Percentiles rank a stretch among this genome's conserved stretches.
phyloP scores from a whole-genome alignment of 2,113 vertebrate species.

The Phylloscopus whistleri region DNA sequence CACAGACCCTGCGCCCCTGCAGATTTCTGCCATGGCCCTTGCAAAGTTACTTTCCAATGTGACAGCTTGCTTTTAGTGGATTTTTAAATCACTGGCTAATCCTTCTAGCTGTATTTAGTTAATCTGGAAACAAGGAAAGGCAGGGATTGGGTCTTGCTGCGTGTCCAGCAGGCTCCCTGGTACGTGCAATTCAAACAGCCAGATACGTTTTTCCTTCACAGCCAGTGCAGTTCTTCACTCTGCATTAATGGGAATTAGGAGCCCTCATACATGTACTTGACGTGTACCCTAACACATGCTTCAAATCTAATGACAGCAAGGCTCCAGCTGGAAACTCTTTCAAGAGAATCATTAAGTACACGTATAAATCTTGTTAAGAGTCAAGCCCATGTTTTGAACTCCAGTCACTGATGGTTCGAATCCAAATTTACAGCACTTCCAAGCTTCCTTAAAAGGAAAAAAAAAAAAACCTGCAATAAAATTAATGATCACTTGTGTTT shows the following conservation, averaged over 20 bases:
- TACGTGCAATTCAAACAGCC: background rate
- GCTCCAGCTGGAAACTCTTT: slow-evolving; percentile 32
- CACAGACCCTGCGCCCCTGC: background rate
- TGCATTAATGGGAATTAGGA: background rate
- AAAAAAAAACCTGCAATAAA: background rate
- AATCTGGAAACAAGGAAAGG: background rate
- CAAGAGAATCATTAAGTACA: slow-evolving; percentile 25
- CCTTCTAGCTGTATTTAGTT: background rate
- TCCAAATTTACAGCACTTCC: slow-evolving; percentile 35
- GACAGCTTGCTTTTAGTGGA: background rate
- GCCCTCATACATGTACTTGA: background rate
- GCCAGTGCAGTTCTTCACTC: background rate
- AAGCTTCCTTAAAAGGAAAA: slow-evolving; percentile 33
- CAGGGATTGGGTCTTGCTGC: background rate
- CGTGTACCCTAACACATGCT: background rate
- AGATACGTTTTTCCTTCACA: background rate
- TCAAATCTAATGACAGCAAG: background rate
- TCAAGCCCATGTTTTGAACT: slow-evolving; percentile 27
- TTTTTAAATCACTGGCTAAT: background rate
- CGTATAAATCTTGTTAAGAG: background rate
- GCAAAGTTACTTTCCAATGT: background rate
- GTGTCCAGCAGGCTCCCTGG: background rate
- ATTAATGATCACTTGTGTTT: slow-evolving; percentile 37
- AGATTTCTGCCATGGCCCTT: background rate
- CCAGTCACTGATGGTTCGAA: slow-evolving; percentile 9